Evolutionary conservation across 2,113 vertebrate genomes (phyloP).

Genomic region (Anas platyrhynchos): DNA sequence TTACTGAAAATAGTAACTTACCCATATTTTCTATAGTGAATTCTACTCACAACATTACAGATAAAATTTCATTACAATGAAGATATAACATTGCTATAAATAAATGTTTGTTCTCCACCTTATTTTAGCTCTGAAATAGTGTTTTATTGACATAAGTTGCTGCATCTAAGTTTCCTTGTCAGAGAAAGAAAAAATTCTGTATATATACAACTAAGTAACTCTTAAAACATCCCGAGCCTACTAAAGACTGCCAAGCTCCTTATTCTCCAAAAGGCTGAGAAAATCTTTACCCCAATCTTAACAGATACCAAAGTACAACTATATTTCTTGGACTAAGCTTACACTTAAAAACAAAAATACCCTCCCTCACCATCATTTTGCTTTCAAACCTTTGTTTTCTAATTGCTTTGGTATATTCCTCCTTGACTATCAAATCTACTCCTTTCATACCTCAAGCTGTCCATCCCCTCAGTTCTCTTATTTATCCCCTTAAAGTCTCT

Average conservation of each 20-base stretch:
- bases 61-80: not conserved
- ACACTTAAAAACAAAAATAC: not conserved
- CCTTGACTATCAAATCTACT: not conserved
- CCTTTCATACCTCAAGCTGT: not conserved
- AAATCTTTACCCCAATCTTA: not conserved
- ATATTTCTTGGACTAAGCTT: not conserved
- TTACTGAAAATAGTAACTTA: not conserved
- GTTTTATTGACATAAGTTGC: not conserved
- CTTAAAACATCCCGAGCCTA: not conserved
- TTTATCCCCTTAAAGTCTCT: not conserved
- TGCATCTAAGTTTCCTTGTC: not conserved
- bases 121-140: not conserved
- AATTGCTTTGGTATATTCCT: not conserved
- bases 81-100: not conserved
- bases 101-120: not conserved
- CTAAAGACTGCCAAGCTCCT: not conserved
- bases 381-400: not conserved
- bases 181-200: not conserved
- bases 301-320: not conserved
- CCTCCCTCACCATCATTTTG: not conserved
- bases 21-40: not conserved
- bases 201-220: not conserved
- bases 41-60: not conserved
- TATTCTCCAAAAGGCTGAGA: not conserved
- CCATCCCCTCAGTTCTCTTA: not conserved